Conservation (phyloP, 64 coral and sea anemone species). For the Montipora capricornis region DNA sequence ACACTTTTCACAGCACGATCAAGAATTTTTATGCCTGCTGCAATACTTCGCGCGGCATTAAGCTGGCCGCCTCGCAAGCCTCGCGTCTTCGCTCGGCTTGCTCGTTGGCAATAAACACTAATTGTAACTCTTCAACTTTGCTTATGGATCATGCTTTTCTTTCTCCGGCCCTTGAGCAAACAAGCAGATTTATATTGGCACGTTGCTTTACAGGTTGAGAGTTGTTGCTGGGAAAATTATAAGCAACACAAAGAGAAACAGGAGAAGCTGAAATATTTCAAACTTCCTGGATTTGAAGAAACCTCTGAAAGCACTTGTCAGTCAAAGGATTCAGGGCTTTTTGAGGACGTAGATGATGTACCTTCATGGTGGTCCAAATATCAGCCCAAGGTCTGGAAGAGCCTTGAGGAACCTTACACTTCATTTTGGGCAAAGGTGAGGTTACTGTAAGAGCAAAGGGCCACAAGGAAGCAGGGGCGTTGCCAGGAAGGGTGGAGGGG, state of each 20-base stretch:
- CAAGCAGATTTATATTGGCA: not conserved
- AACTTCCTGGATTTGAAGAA: constrained; percentile 77
- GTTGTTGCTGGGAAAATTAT: constrained; percentile 97
- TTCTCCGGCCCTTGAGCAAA: too few species aligned
- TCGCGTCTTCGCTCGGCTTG: too few species aligned
- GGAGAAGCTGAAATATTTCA: constrained; percentile 97
- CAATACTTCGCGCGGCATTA: too few species aligned
- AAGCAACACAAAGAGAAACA: constrained; percentile 99
- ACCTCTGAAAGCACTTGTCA: constrained; percentile 8
- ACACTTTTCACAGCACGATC: too few species aligned
- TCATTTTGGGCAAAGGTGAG: constrained; percentile 80
- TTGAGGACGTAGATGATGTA: constrained; percentile 69
- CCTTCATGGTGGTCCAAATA: constrained; percentile 78
- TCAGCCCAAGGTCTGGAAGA: constrained; percentile 80
- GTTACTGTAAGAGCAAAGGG: not conserved
- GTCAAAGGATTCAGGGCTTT: constrained; percentile 65
- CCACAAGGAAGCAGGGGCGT: too few species aligned
- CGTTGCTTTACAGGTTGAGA: constrained; percentile 75
- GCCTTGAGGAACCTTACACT: constrained; percentile 84
- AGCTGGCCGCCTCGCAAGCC: too few species aligned
- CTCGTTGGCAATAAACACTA: too few species aligned
- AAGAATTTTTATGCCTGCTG: too few species aligned
- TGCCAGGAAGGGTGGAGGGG: too few species aligned
- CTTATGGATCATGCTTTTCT: too few species aligned
- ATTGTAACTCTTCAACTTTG: too few species aligned